phyloP scores from a whole-genome alignment of 2,888 invertebrate species.

The Neoascia interrupta region DNA sequence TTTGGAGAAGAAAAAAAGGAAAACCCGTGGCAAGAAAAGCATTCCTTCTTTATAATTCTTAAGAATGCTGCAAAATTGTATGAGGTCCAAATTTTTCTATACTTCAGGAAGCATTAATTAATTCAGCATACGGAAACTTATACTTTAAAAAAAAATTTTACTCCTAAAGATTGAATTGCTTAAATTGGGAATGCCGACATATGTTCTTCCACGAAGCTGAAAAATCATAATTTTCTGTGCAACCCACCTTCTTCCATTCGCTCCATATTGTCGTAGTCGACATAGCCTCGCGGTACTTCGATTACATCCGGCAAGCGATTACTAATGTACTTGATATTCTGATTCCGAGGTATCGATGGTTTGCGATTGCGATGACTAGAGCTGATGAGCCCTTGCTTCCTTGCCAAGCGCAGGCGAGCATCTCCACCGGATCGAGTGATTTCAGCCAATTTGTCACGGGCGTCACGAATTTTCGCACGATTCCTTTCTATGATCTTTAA shows the following conservation, averaged over 20 bases:
- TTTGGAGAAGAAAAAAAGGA: too few relatives aligned
- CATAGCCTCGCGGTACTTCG: slow-evolving; percentile 76
- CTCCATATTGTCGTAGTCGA: slow-evolving; percentile 79
- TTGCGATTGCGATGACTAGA: slow-evolving; percentile 26
- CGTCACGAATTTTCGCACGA: slow-evolving; percentile 87
- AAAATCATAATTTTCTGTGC: neutral
- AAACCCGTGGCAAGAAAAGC: too few relatives aligned
- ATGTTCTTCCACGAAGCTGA: neutral
- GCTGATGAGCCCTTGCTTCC: slow-evolving; percentile 78
- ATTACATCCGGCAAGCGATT: slow-evolving; percentile 70
- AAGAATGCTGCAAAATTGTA: too few relatives aligned
- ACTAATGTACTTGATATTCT: slow-evolving; percentile 24
- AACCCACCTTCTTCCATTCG: slow-evolving; percentile 76
- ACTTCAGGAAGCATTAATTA: too few relatives aligned
- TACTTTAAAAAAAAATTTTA: too few relatives aligned
- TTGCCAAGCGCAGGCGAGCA: slow-evolving; percentile 86
- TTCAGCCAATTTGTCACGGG: slow-evolving; percentile 88
- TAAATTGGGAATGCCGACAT: neutral
- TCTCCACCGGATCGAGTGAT: slow-evolving; percentile 87
- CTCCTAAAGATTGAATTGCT: slow-evolving; percentile 16
- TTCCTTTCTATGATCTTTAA: slow-evolving; percentile 90
- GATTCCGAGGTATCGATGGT: neutral
- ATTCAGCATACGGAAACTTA: too few relatives aligned
- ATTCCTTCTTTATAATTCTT: too few relatives aligned
- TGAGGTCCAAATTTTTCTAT: too few relatives aligned